These are phyloP conservation scores for Orthonyx spaldingii DNA, from an alignment of 2,113 vertebrate genomes.

Conservation along the genomic window DNA sequence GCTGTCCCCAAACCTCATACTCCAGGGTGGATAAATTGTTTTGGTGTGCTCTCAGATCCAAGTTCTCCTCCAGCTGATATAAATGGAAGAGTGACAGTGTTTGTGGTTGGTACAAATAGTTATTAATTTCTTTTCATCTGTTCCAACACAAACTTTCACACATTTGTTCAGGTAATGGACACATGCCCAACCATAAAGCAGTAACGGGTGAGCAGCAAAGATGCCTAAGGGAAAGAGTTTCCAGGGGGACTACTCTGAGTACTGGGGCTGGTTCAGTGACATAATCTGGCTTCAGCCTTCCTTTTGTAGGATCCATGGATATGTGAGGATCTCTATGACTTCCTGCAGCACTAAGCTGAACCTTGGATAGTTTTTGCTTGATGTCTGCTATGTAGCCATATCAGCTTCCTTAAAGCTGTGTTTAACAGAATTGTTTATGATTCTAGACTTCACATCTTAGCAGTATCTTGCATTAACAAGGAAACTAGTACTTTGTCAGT, in stretches of 20 bases:
- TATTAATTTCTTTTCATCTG: not conserved
- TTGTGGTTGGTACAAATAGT: not conserved
- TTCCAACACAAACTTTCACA: not conserved
- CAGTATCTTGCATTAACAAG: not conserved
- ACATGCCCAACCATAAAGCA: fast-evolving
- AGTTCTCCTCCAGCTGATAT: not conserved
- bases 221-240: not conserved
- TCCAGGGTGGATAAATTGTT: not conserved
- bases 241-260: not conserved
- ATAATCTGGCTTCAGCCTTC: not conserved
- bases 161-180: not conserved
- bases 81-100: not conserved
- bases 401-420: not conserved
- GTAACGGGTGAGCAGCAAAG: not conserved
- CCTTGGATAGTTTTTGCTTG: not conserved
- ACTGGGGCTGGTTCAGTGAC: not conserved
- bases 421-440: not conserved
- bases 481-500: not conserved
- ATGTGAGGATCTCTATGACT: not conserved
- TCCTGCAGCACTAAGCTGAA: not conserved
- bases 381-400: not conserved
- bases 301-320: not conserved
- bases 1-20: not conserved
- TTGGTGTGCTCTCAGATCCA: not conserved
- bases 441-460: not conserved